Evolutionary conservation across 2,888 invertebrate genomes (phyloP), one percentile per base, ranked within the genome.

Genomic region (Cephus nigrinus): DNA sequence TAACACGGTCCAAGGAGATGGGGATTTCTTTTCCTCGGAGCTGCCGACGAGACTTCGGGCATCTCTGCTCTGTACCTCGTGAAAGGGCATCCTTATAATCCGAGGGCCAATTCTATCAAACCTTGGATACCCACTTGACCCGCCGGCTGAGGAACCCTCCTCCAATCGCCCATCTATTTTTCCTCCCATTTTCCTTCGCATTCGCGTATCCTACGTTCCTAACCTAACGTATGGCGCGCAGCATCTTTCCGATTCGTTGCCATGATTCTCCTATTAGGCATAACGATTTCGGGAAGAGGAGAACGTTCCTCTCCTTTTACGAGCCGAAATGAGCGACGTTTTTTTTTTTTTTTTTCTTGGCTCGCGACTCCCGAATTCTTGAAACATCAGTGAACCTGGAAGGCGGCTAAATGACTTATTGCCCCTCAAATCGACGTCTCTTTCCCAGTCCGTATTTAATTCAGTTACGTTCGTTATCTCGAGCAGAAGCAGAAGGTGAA

Each of bases 391-490:
- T 9, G 55, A 55, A 55, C 23, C 55, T 55, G 23, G 9, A 23
- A 55, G 23, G 55, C 23, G 23, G 23, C 23, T 55, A 55, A 55
- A 55, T 55, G 23, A 55, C 23, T 55, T 55, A 55, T 55, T 23
- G 55, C 3, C 9, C 4, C 55, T 55, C 23, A 55, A 55, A 55
- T 23, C 23, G 55, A 9, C 55, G 55, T 55, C 55, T 23, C 55
- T 3, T 55, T 55, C 23, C 55, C 23, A 23, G 55, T 55, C 55
- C 55, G 9, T 55, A 23, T 9, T 81, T 80, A 80, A 79, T 76
- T 80, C 80, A 80, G 81, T 85, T 84, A 76, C 79, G 81, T 84
- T 84, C 82, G 82, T 84, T 85, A 84, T 82, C 84, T 81, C 36
- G 33, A 33, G n/a, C 73, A 79, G 81, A 35, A 35, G 35, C 35